Conservation (phyloP, 2,113 vertebrate species). For the Synodontis membranacea region DNA sequence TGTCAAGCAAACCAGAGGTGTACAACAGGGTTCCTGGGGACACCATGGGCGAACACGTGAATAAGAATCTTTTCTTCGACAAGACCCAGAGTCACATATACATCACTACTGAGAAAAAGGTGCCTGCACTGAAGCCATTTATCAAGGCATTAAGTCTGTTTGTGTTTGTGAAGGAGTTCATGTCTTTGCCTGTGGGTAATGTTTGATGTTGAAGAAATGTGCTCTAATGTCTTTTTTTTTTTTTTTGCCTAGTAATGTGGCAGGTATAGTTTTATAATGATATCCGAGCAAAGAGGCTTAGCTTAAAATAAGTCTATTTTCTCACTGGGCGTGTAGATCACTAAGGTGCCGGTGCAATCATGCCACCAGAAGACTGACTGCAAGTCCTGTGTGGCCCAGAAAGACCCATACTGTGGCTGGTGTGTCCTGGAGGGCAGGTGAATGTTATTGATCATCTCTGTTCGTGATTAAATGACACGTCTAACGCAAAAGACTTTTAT, state of each 20-base stretch:
- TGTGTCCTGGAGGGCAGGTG: constrained; percentile 88
- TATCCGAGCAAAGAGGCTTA: neutral
- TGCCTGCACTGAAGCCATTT: constrained; percentile 60
- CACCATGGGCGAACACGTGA: constrained; percentile 79
- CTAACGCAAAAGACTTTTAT: neutral
- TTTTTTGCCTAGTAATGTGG: neutral
- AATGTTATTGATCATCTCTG: constrained; percentile 47
- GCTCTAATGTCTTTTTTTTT: neutral
- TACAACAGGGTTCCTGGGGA: constrained; percentile 76
- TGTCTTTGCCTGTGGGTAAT: constrained; percentile 15
- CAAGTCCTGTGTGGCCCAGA: constrained; percentile 75
- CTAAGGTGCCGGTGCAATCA: constrained; percentile 82
- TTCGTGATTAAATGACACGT: neutral
- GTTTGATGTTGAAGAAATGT: constrained; percentile 28
- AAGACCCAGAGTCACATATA: constrained; percentile 78
- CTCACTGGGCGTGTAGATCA: constrained; percentile 60
- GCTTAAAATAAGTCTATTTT: neutral
- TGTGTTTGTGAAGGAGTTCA: constrained; percentile 26
- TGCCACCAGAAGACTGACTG: constrained; percentile 80
- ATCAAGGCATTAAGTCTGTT: constrained; percentile 43
- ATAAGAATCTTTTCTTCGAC: constrained; percentile 87
- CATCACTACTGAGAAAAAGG: constrained; percentile 89
- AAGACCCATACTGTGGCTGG: constrained; percentile 96
- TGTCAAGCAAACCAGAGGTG: constrained; percentile 68
- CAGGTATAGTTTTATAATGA: constrained; percentile 17